phyloP scores from a whole-genome alignment of 2,797 vertebrate genomes.

The Brotula barbata region DNA sequence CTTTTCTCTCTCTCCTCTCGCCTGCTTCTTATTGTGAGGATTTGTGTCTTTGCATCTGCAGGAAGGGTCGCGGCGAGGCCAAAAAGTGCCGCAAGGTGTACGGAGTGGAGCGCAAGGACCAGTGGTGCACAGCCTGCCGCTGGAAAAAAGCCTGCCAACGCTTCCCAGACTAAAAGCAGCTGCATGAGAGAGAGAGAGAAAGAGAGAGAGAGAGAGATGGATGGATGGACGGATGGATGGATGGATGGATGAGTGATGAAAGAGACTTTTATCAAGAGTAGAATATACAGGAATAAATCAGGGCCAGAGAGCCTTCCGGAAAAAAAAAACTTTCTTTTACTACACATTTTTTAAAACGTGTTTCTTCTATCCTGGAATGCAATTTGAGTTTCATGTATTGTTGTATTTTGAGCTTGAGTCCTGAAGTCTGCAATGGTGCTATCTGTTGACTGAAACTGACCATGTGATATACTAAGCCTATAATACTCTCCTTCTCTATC shows the following conservation, averaged over 20 bases:
- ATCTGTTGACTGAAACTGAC: conserved; percentile 67
- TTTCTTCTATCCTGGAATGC: conserved; percentile 58
- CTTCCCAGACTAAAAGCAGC: conserved; percentile 82
- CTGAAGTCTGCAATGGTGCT: conserved; percentile 68
- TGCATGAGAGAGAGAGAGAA: background rate
- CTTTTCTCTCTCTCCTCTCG: background rate
- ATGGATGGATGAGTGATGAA: conserved; percentile 40
- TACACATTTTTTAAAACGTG: conserved; percentile 43
- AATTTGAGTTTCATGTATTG: conserved; percentile 65
- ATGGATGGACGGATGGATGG: conserved; percentile 31
- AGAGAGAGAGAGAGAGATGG: conserved; percentile 35
- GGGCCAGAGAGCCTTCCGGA: conserved; percentile 47
- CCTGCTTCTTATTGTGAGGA: background rate
- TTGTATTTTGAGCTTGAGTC: conserved; percentile 56
- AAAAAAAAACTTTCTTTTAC: conserved; percentile 53
- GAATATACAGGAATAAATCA: conserved; percentile 42
- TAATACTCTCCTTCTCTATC: conserved; percentile 58
- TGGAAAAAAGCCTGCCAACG: conserved; percentile 95
- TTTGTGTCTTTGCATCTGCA: conserved; percentile 47
- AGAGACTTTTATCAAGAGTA: conserved; percentile 66
- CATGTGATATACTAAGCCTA: conserved; percentile 69
- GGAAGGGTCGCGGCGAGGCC: conserved; percentile 89
- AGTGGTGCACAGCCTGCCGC: conserved; percentile 92
- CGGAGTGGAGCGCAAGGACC: conserved; percentile 89
- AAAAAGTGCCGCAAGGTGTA: conserved; percentile 94